These are phyloP conservation scores for Drosophila neonasuta DNA, from an alignment of 2,888 invertebrate species.

Conservation along the genomic window DNA sequence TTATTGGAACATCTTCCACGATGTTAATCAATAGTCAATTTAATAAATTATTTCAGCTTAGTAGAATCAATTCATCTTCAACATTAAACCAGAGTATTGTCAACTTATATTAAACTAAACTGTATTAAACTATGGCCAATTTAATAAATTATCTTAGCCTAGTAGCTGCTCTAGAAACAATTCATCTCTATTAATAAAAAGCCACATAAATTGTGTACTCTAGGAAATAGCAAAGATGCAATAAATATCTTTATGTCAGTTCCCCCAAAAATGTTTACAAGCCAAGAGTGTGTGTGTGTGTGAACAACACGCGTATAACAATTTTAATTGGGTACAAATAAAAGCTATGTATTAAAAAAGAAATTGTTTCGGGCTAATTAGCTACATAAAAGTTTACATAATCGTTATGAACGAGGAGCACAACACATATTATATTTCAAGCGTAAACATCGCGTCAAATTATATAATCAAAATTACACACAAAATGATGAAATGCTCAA, in stretches of 20 bases:
- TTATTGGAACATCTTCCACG: no score
- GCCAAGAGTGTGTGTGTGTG: neutral
- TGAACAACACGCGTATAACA: neutral
- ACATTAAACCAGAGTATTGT: no score
- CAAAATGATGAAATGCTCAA: conserved; percentile 29
- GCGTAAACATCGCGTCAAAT: conserved; percentile 23
- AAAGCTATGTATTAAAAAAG: conserved; percentile 7
- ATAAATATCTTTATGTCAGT: neutral
- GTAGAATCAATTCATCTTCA: no score
- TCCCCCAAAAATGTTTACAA: neutral
- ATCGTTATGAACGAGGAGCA: conserved; percentile 1
- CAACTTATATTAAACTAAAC: no score
- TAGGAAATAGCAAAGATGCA: neutral
- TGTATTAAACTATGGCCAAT: no score
- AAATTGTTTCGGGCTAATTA: conserved; percentile 20
- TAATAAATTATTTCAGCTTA: no score
- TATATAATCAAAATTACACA: conserved; percentile 17
- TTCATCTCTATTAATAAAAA: no score
- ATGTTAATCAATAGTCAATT: no score
- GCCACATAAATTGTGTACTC: neutral
- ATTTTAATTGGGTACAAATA: conserved; percentile 1
- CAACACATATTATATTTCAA: conserved; percentile 32
- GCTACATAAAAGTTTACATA: conserved; percentile 17
- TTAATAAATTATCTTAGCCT: no score
- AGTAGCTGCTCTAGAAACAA: no score